Conservation (phyloP, 2,888 invertebrate genomes). For the Cheilosia vernalis region DNA sequence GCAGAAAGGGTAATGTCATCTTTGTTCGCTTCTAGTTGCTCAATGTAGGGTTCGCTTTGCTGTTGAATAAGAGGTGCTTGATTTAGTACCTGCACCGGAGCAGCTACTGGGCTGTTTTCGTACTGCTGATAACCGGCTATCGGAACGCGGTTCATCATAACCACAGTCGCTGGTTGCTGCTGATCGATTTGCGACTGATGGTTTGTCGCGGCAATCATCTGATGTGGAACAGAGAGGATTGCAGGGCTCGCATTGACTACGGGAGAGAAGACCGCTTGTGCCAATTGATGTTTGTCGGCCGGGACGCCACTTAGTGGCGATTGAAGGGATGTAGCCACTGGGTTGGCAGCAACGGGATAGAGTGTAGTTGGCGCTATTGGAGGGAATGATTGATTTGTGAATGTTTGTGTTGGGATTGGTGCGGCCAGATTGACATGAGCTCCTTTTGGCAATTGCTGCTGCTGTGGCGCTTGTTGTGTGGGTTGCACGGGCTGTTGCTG, state of each 20-base stretch:
- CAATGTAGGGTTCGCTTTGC: conserved; percentile 52
- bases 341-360: conserved; percentile 53
- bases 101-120: conserved; percentile 41
- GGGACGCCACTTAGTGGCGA: conserved; percentile 51
- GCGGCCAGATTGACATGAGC: conserved; percentile 77
- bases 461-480: conserved; percentile 74
- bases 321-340: conserved; percentile 59
- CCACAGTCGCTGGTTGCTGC: conserved; percentile 50
- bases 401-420: conserved; percentile 91
- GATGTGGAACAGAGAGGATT: conserved; percentile 67
- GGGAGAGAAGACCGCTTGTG: conserved; percentile 61
- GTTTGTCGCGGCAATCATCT: conserved; percentile 54
- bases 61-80: conserved; percentile 45
- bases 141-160: conserved; percentile 68
- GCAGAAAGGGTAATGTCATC: conserved; percentile 43
- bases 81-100: conserved; percentile 53
- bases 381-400: conserved; percentile 92
- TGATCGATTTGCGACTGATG: conserved; percentile 56
- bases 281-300: conserved; percentile 58
- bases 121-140: conserved; percentile 63
- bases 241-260: conserved; percentile 56
- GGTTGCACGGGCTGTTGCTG: conserved; percentile 74
- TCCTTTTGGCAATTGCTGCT: conserved; percentile 77
- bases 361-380: conserved; percentile 77
- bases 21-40: conserved; percentile 55